Evolutionary conservation across 2,888 invertebrate genomes (phyloP).

Genomic region (Latrodectus hesperus): DNA sequence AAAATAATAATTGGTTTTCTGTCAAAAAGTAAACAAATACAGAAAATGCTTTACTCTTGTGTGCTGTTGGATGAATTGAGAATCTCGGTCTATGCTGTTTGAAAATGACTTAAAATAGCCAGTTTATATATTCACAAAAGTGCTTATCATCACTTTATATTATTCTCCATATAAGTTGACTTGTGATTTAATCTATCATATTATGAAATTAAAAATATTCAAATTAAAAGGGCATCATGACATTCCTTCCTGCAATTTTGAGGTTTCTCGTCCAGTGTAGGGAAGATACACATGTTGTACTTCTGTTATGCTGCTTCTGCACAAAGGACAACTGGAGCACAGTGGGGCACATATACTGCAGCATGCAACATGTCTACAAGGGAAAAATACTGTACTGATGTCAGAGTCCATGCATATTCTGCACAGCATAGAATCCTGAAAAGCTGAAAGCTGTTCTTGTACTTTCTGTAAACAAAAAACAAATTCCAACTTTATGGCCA

Average conservation of each 20-base stretch:
- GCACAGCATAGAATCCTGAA: constrained; percentile 85
- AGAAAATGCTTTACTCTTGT: no score
- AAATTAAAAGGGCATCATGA: not conserved
- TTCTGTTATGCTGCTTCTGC: constrained; percentile 82
- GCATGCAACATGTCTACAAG: constrained; percentile 90
- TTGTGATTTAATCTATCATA: no score
- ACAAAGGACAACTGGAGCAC: constrained; percentile 85
- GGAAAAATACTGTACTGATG: constrained; percentile 88
- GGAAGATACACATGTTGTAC: constrained; percentile 77
- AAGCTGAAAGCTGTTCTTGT: constrained; percentile 78
- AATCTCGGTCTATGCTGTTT: no score
- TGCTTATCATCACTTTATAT: no score
- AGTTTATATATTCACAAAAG: no score
- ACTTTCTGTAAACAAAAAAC: constrained; percentile 72
- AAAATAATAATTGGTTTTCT: no score
- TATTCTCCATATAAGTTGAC: no score
- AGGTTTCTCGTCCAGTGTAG: constrained; percentile 31
- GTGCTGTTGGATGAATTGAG: no score
- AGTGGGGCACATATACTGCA: constrained; percentile 85
- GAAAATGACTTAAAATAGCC: no score
- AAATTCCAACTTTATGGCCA: no score
- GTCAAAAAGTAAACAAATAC: no score
- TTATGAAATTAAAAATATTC: no score
- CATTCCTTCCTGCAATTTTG: constrained; percentile 7
- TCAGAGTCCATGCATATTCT: constrained; percentile 90